Evolutionary conservation across 1,140 invertebrate genomes (phyloP).

Genomic region (Sarcophaga bullata): DNA sequence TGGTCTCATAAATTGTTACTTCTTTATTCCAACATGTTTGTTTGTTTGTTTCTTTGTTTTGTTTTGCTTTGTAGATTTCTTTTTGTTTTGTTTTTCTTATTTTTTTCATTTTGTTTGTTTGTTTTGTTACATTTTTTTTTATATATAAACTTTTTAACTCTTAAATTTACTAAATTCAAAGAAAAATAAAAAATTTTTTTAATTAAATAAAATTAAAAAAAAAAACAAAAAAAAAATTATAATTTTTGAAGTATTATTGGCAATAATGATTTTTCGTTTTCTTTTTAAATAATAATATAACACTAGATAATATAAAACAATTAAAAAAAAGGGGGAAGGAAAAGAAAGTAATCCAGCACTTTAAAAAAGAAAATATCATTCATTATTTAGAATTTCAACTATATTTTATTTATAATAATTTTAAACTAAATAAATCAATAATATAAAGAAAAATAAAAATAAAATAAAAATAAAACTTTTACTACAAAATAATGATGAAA

Average conservation of each 20-base stretch:
- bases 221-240: constrained; percentile 20
- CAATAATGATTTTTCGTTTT: background rate
- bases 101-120: constrained; percentile 5
- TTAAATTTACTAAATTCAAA: constrained; percentile 40
- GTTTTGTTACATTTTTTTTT: background rate
- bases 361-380: background rate
- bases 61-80: constrained; percentile 8
- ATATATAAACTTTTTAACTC: background rate
- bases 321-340: background rate
- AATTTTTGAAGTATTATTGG: background rate
- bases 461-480: background rate
- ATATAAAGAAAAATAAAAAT: background rate
- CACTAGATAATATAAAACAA: background rate
- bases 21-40: constrained; percentile 6
- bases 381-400: constrained; percentile 9
- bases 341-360: background rate
- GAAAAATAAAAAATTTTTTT: constrained; percentile 9
- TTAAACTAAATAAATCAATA: constrained; percentile 33
- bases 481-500: constrained; percentile 24
- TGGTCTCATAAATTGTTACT: constrained; percentile 19
- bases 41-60: constrained; percentile 28
- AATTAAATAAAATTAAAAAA: constrained; percentile 19
- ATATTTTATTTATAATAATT: constrained; percentile 15
- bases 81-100: background rate
- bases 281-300: background rate